A percentile compares a stretch with the other conserved stretches of the same genome.
Conservation (phyloP, 1,140 invertebrate species). For the Lanistes nyassanus region DNA sequence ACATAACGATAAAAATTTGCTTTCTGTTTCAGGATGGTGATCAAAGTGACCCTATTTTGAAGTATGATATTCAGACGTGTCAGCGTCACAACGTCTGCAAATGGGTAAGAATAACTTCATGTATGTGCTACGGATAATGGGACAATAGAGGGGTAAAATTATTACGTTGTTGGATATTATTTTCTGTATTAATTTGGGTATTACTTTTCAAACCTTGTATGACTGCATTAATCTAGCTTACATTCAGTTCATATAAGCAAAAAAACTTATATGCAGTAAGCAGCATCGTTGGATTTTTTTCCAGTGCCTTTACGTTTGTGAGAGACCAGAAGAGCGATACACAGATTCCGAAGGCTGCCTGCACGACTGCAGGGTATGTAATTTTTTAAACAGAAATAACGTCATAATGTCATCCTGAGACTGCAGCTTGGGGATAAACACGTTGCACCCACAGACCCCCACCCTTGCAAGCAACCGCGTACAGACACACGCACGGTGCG, state of each 20-base stretch:
- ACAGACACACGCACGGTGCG: background rate
- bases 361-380: conserved; percentile 2
- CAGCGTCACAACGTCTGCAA: conserved; percentile 6
- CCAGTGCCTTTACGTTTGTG: conserved; percentile 16
- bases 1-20: background rate
- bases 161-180: too few relatives aligned
- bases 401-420: background rate
- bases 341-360: conserved; percentile 6
- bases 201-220: background rate
- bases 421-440: background rate
- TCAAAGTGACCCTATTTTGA: background rate
- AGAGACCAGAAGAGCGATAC: conserved; percentile 1
- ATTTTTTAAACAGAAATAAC: background rate
- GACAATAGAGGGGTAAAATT: too few relatives aligned
- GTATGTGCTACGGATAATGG: too few relatives aligned
- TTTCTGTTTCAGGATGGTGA: conserved; percentile 3
- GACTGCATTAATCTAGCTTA: background rate
- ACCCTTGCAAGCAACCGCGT: background rate
- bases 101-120: conserved; percentile 19
- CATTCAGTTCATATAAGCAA: background rate
- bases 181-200: background rate
- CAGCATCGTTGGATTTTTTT: background rate
- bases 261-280: background rate
- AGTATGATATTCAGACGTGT: background rate
- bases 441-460: background rate